Evolutionary conservation across 2,797 vertebrate genomes (phyloP).

Genomic region (Sciurus carolinensis): DNA sequence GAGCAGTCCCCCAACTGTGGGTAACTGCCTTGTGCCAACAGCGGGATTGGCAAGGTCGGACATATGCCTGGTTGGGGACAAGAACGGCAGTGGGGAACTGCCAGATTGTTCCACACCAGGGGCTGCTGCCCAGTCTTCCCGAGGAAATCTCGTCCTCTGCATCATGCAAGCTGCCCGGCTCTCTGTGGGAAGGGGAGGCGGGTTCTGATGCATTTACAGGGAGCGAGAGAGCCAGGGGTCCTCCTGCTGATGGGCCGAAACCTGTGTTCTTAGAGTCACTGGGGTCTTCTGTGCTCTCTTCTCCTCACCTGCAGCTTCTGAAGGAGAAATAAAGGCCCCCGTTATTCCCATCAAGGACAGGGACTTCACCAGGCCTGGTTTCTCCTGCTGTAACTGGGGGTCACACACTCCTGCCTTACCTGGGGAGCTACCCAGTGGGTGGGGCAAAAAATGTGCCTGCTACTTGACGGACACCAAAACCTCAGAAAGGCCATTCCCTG

Average conservation of each 20-base stretch:
- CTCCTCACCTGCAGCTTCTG: background rate
- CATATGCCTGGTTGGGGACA: background rate
- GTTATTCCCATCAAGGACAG: background rate
- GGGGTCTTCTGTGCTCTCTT: background rate
- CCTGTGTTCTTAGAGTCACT: background rate
- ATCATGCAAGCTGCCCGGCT: accelerated
- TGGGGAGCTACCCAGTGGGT: background rate
- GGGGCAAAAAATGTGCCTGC: accelerated
- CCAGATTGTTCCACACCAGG: background rate
- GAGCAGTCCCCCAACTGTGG: background rate
- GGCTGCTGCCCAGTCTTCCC: too few relatives aligned
- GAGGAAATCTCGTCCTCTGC: background rate
- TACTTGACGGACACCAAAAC: accelerated
- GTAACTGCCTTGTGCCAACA: background rate
- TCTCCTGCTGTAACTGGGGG: background rate
- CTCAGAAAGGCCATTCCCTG: accelerated
- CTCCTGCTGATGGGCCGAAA: accelerated
- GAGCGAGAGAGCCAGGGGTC: background rate
- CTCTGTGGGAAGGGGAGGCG: accelerated
- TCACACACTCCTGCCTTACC: accelerated
- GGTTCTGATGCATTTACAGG: accelerated
- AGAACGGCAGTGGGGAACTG: background rate
- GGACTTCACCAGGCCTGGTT: too few relatives aligned
- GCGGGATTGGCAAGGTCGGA: background rate
- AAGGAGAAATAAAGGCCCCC: accelerated